Percentiles rank a stretch among this genome's conserved stretches.
Conservation (phyloP, 2,113 vertebrate species). For the Hyaena hyaena region DNA sequence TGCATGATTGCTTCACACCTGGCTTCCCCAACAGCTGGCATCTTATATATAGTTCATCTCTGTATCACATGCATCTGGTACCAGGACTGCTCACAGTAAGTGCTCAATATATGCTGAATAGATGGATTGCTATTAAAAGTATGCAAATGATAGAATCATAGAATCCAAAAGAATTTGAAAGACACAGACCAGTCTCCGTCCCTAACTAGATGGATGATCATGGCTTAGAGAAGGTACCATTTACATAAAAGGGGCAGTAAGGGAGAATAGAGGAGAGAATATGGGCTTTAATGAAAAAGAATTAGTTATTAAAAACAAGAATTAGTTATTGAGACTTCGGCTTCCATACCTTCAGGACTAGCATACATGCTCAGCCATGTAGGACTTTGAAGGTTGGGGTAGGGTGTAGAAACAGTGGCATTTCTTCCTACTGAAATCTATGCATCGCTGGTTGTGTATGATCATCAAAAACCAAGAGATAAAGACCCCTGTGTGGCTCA, state of each 20-base stretch:
- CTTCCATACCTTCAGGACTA: not conserved
- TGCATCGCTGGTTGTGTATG: not conserved
- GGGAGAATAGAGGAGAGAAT: not conserved
- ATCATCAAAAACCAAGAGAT: not conserved
- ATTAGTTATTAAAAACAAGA: not conserved
- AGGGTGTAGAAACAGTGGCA: not conserved
- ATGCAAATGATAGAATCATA: not conserved
- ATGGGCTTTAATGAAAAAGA: not conserved
- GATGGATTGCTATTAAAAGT: not conserved
- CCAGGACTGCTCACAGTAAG: rapidly evolving
- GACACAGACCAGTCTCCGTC: too few relatives aligned
- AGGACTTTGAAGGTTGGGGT: rapidly evolving
- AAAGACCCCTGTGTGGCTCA: too few relatives aligned
- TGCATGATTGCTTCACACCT: rapidly evolving
- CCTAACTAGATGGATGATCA: rapidly evolving
- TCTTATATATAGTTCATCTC: not conserved
- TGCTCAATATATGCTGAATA: not conserved
- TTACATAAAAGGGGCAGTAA: not conserved
- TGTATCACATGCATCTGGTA: not conserved
- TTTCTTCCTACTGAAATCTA: too few relatives aligned
- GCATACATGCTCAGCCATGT: not conserved
- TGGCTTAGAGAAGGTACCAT: not conserved
- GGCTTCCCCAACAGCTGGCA: not conserved
- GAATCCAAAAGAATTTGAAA: not conserved
- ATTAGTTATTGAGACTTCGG: not conserved